These are phyloP conservation scores for Dallia pectoralis DNA, from an alignment of 2,797 vertebrate species.

Conservation along the genomic window DNA sequence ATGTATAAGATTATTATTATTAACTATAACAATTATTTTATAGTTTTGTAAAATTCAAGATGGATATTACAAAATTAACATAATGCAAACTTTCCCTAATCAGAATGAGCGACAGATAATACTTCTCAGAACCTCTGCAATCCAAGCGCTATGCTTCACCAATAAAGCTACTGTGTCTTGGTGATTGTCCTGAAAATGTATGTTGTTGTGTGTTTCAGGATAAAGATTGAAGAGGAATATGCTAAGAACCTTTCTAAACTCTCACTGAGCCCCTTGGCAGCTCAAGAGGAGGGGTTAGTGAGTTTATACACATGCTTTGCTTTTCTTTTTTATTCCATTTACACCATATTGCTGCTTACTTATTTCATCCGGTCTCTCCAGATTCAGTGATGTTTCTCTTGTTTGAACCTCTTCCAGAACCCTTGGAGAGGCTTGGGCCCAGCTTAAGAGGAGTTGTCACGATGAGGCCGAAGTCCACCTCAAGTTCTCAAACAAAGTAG, in stretches of 20 bases:
- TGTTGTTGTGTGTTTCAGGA: conserved; percentile 72
- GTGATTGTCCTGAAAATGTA: no score
- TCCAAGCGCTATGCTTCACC: no score
- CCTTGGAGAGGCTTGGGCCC: conserved; percentile 92
- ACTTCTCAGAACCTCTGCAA: no score
- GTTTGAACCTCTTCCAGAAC: conserved; percentile 74
- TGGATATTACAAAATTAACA: no score
- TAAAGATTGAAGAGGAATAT: conserved; percentile 99
- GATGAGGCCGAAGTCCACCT: conserved; percentile 97
- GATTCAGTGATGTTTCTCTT: conserved; percentile 1
- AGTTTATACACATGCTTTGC: not conserved
- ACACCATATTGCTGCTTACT: not conserved
- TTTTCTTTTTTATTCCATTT: not conserved
- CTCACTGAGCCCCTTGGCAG: conserved; percentile 91
- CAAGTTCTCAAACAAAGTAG: conserved; percentile 97
- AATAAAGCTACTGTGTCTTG: no score
- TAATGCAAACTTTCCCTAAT: no score
- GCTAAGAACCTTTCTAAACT: conserved; percentile 97
- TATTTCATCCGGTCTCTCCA: not conserved
- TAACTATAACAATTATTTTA: no score
- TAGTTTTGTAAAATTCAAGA: no score
- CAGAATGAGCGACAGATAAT: no score
- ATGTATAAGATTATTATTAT: no score
- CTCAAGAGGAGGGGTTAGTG: conserved; percentile 93
- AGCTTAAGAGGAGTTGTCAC: conserved; percentile 93